A percentile compares a stretch with the other conserved stretches of the same genome.
These are phyloP conservation scores for Amphimallon solstitiale DNA, from an alignment of 2,888 invertebrate species.

Conservation along the genomic window DNA sequence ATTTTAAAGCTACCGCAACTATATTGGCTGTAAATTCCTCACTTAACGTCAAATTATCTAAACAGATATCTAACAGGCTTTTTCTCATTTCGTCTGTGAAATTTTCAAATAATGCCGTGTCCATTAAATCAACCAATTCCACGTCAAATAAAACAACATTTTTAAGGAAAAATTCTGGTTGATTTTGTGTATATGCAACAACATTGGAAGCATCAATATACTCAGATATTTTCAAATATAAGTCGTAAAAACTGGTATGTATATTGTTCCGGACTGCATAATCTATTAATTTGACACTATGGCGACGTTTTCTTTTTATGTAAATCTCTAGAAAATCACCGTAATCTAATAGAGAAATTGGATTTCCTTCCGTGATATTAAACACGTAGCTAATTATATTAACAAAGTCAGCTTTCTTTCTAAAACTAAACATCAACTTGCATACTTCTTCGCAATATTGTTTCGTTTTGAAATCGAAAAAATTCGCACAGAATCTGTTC, in stretches of 20 bases:
- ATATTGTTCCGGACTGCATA: too few species aligned
- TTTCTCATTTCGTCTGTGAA: background rate
- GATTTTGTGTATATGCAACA: background rate
- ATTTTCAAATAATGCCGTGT: background rate
- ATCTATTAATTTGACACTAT: too few species aligned
- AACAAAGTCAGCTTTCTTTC: background rate
- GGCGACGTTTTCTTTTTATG: too few species aligned
- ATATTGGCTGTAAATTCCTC: background rate
- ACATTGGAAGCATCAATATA: background rate
- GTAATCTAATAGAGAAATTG: too few species aligned
- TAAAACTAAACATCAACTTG: background rate
- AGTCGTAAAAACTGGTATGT: too few species aligned
- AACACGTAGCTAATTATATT: background rate
- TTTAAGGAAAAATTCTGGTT: background rate
- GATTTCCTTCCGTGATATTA: too few species aligned
- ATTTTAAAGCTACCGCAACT: background rate
- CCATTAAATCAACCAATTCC: background rate
- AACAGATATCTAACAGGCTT: background rate
- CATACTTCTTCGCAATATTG: background rate
- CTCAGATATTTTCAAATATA: too few species aligned
- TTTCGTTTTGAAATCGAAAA: background rate
- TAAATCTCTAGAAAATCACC: too few species aligned
- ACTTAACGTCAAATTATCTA: background rate
- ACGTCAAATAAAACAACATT: background rate
- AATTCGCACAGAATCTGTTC: background rate